These are phyloP conservation scores for Pelusios castaneus DNA, from an alignment of 2,113 vertebrate genomes.

Conservation along the genomic window DNA sequence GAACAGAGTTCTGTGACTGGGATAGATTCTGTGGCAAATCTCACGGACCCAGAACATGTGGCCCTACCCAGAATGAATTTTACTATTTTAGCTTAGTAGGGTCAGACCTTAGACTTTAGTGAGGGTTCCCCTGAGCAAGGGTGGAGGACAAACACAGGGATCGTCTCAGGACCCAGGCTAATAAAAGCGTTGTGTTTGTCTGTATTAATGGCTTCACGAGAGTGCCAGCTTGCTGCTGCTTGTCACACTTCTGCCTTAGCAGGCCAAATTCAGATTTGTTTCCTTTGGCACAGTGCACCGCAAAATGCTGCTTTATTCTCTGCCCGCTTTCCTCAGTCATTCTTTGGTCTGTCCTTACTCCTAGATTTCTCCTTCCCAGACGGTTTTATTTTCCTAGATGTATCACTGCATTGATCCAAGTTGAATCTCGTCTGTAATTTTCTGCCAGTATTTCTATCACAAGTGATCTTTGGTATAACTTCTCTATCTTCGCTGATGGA, in stretches of 20 bases:
- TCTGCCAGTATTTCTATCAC: not conserved
- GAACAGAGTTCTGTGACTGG: not conserved
- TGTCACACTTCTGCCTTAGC: not conserved
- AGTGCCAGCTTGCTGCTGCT: not conserved
- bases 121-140: not conserved
- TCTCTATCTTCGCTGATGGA: not conserved
- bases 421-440: not conserved
- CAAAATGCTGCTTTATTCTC: too few relatives aligned
- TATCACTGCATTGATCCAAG: not conserved
- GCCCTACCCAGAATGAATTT: not conserved
- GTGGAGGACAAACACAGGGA: not conserved
- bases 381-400: not conserved
- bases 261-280: not conserved
- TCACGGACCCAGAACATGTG: not conserved
- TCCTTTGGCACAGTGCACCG: not conserved
- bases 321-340: not conserved
- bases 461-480: not conserved
- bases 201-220: not conserved
- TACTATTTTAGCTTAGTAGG: rapidly evolving
- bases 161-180: not conserved
- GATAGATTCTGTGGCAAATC: not conserved
- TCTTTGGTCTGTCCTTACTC: too few relatives aligned
- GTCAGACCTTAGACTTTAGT: rapidly evolving
- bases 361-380: not conserved
- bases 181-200: not conserved